A percentile compares a stretch with the other conserved stretches of the same genome.
Evolutionary conservation across 2,797 vertebrate species (phyloP).

Genomic region (Gymnopithys bicolor): DNA sequence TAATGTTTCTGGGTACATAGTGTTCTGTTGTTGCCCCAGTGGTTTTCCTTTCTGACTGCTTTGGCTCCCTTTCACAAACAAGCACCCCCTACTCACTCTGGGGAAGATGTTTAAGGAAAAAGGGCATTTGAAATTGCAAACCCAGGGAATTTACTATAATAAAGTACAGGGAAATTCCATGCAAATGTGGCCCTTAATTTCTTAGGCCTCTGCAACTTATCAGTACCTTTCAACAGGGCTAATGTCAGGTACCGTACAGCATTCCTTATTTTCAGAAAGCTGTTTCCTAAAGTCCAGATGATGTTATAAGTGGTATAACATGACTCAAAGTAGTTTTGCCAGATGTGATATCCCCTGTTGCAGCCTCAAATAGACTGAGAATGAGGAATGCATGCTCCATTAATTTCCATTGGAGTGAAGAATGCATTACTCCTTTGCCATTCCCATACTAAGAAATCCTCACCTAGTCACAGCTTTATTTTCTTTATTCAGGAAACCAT

Average conservation of each 20-base stretch:
- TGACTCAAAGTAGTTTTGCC: conserved; percentile 67
- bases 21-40: background rate
- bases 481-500: conserved; percentile 42
- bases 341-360: conserved; percentile 61
- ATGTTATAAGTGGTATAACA: conserved; percentile 51
- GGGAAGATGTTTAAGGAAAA: background rate
- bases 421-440: conserved; percentile 49
- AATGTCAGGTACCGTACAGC: background rate
- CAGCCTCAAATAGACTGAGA: conserved; percentile 59
- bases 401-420: conserved; percentile 62
- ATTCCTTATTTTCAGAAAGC: conserved; percentile 46
- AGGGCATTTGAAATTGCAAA: conserved; percentile 49
- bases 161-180: conserved; percentile 16
- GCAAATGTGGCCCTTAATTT: conserved; percentile 38
- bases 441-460: conserved; percentile 40
- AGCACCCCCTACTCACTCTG: background rate
- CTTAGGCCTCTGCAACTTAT: conserved; percentile 62
- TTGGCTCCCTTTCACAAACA: background rate
- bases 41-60: background rate
- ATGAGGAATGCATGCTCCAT: conserved; percentile 49
- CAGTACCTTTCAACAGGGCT: conserved; percentile 60
- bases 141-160: conserved; percentile 24
- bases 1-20: background rate
- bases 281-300: conserved; percentile 53
- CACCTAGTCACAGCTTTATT: conserved; percentile 34